Base-by-base conservation (phyloP, 2,113 vertebrate genomes). In the Baryphthengus martii region DNA sequence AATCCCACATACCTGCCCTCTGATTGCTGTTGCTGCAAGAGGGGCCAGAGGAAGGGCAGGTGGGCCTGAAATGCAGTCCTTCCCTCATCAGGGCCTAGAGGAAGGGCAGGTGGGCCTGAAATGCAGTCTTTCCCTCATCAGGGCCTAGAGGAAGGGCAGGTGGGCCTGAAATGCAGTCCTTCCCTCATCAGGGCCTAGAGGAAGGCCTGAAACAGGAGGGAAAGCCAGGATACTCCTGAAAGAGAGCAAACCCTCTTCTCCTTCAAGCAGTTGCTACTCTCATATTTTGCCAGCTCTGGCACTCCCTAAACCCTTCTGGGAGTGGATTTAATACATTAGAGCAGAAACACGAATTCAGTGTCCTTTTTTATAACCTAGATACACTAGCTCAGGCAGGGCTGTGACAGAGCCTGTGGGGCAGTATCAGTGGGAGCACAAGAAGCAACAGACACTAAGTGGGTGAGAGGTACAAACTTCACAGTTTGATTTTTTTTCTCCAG, bases 121-220 rank as follows among this genome's bases (percentile, higher is more conserved):
- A 56, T 0, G 0, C 25, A 24, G 9, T 58, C 73, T 47, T 24
- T 31, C 17, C 45, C 49, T 40, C 19, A 8, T 13, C 2, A 37
- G 31, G 6, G 23, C 19, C 63, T 11, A 24, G n/a, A 49, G 37
- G 31, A 88, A 89, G 9, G 61, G n/a, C 50, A 82, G 16, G 29
- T 18, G 13, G 28, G 3, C 10, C 44, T 39, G n/a, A 68, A 55
- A 56, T 0, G 0, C 25, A 24, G 9, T 58, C 73, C 50, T 24
- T 31, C 17, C 45, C 49, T 40, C 19, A 8, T 13, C 2, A 37
- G 31, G 6, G 23, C 19, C 63, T 11, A 24, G n/a, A 49, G 37
- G 31, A 88, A 89, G 9, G 61, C n/a, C 15, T 45, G 40, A 39
- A 68, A 44, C 1, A 1, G 52, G 24, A 63, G 42, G 17, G 28